A percentile compares a stretch with the other conserved stretches of the same genome.
phyloP scores from a whole-genome alignment of 2,113 vertebrate genomes.

The Myiagra hebetior region DNA sequence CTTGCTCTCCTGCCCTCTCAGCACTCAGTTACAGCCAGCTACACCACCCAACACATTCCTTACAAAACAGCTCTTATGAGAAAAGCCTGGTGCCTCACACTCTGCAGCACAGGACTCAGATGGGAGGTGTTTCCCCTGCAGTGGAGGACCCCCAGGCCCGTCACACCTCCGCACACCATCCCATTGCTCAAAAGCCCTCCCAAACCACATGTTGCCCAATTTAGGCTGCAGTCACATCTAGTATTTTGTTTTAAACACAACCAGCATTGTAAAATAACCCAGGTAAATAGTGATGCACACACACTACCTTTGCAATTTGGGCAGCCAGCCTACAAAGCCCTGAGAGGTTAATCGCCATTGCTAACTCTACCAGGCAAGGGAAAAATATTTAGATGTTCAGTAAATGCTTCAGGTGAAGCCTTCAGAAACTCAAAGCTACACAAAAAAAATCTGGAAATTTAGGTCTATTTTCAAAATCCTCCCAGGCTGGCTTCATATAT shows the following conservation, averaged over 20 bases:
- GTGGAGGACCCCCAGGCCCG: background rate
- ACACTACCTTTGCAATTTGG: background rate
- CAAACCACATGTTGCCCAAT: background rate
- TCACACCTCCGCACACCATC: background rate
- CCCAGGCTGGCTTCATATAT: constrained; percentile 62
- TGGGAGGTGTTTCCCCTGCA: background rate
- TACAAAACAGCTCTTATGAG: background rate
- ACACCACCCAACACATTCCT: background rate
- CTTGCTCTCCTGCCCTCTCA: background rate
- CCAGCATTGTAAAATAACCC: background rate
- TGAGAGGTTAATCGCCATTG: background rate
- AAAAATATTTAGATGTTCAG: constrained; percentile 32
- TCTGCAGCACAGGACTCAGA: background rate
- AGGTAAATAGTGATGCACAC: background rate
- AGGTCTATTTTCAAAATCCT: constrained; percentile 71
- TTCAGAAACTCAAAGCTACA: constrained; percentile 52
- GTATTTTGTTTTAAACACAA: background rate
- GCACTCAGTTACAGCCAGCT: background rate
- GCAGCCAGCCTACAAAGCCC: background rate
- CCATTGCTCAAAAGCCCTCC: background rate
- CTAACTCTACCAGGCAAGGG: background rate
- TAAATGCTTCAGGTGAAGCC: constrained; percentile 33
- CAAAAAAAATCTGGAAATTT: constrained; percentile 39
- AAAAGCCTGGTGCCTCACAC: background rate
- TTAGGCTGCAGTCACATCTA: background rate